A percentile compares a stretch with the other conserved stretches of the same genome.
These are phyloP conservation scores for Lordiphosa mommai DNA, from an alignment of 1,140 invertebrate species.

Conservation along the genomic window DNA sequence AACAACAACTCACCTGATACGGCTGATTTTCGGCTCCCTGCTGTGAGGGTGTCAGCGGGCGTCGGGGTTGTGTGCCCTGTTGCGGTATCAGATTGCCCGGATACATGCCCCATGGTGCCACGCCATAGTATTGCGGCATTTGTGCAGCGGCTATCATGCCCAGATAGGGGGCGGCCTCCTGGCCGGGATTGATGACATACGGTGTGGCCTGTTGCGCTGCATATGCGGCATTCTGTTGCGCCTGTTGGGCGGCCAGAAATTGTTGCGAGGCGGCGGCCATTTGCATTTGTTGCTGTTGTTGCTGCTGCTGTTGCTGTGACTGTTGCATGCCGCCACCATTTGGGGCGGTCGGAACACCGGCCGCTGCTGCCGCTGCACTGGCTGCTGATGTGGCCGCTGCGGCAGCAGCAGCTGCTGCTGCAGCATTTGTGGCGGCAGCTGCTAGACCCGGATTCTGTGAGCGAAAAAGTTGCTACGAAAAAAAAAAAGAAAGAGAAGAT, in stretches of 20 bases:
- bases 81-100: constrained; percentile 88
- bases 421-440: constrained; percentile 83
- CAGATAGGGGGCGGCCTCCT: constrained; percentile 82
- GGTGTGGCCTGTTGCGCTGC: constrained; percentile 86
- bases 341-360: constrained; percentile 83
- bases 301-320: constrained; percentile 82
- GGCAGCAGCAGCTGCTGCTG: constrained; percentile 84
- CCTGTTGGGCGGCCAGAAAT: constrained; percentile 78
- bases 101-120: constrained; percentile 90
- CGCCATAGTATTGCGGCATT: constrained; percentile 90
- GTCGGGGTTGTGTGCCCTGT: constrained; percentile 85
- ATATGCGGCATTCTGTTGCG: constrained; percentile 79
- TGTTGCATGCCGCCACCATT: constrained; percentile 55
- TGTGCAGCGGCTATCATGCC: constrained; percentile 84
- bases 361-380: constrained; percentile 85
- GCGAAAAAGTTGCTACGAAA: constrained; percentile 89
- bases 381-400: constrained; percentile 84
- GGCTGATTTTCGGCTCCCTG: constrained; percentile 83
- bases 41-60: constrained; percentile 87
- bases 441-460: constrained; percentile 86
- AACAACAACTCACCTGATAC: constrained; percentile 70
- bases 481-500: not conserved
- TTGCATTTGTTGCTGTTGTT: constrained; percentile 81
- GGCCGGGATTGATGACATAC: constrained; percentile 92
- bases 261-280: constrained; percentile 83